A percentile compares a stretch with the other conserved stretches of the same genome.
phyloP scores from a whole-genome alignment of 2,888 invertebrate species.

The Callyntrura sp. region DNA sequence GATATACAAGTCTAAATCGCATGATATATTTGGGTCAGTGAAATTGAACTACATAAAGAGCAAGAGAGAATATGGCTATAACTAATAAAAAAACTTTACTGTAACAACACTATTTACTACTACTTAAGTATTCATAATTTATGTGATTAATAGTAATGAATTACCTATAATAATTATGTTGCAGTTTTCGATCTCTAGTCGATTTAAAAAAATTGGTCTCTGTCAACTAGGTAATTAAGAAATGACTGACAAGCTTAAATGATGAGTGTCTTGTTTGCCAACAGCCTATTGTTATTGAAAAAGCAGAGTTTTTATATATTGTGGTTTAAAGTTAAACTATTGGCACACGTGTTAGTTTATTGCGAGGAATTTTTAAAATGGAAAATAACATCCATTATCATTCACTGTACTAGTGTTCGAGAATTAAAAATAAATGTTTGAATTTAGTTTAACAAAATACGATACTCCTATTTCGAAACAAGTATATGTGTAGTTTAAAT shows the following conservation, averaged over 20 bases:
- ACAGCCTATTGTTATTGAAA: slow-evolving; percentile 35
- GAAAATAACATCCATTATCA: not conserved
- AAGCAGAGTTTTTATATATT: slow-evolving; percentile 30
- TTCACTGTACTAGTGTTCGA: not conserved
- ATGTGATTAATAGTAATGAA: not conserved
- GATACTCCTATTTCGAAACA: not conserved
- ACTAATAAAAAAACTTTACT: not conserved
- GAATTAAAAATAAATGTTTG: slow-evolving; percentile 15
- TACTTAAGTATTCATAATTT: slow-evolving; percentile 33
- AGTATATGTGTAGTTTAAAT: no score
- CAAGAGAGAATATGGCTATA: slow-evolving; percentile 26
- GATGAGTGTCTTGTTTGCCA: slow-evolving; percentile 70
- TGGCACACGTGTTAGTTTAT: not conserved
- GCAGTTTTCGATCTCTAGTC: slow-evolving; percentile 63
- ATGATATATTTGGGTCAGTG: not conserved
- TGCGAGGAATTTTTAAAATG: not conserved
- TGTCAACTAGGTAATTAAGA: slow-evolving; percentile 54
- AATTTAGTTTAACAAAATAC: not conserved
- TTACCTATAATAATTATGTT: slow-evolving; percentile 11
- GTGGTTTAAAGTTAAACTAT: not conserved
- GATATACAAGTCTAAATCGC: not conserved
- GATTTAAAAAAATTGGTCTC: slow-evolving; percentile 58
- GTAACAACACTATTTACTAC: slow-evolving; percentile 3
- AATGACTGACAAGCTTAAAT: slow-evolving; percentile 64
- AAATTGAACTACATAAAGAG: not conserved